Evolutionary conservation across 92 coral and sea anemone species (phyloP), one percentile per base, ranked within the genome.

Genomic region (Meandrina meandrites): DNA sequence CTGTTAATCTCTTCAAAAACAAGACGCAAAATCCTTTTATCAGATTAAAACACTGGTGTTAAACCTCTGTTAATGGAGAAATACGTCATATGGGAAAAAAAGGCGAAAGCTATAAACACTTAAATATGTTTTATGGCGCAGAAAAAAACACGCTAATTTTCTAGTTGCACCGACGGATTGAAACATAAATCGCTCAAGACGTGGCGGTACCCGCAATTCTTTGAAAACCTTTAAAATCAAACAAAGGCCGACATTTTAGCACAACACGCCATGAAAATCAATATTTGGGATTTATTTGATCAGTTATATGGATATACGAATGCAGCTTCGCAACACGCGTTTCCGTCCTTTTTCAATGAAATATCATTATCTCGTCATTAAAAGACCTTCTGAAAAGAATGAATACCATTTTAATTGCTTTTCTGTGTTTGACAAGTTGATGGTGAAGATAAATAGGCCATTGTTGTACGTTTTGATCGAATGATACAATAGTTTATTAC

Each of bases 351-450:
- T 48, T 37, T 36, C 50, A 37, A 35, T 37, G 48, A 73, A 73
- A 73, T 72, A 72, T 54, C 66, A 72, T 34, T 56, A 75, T 54
- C 80, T 84, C 36, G 5, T 84, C 70, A 56, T 54, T 40, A 19
- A 69, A 48, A 48, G 86, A 69, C 76, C 67, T 48, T 19, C 30
- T 53, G 71, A 83, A 83, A 73, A 35, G 87, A 51, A 75, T 84
- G 80, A 84, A 84, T 84, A 37, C 68, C 37, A 42, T 48, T 84
- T 84, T 84, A 84, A 84, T 84, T 84, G 80, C 80, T 57, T 74
- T 73, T 84, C 51, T 74, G 32, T 74, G 32, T 84, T 56, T 84
- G 87, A 57, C 87, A 56, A 73, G 80, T 84, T 74, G 87, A 36
- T 84, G 74, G 87, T 40, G 14, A 53, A 74, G 80, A 75, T 84